A percentile compares a stretch with the other conserved stretches of the same genome.
Conservation (phyloP, 2,113 vertebrate species). For the Dendropsophus ebraccatus region DNA sequence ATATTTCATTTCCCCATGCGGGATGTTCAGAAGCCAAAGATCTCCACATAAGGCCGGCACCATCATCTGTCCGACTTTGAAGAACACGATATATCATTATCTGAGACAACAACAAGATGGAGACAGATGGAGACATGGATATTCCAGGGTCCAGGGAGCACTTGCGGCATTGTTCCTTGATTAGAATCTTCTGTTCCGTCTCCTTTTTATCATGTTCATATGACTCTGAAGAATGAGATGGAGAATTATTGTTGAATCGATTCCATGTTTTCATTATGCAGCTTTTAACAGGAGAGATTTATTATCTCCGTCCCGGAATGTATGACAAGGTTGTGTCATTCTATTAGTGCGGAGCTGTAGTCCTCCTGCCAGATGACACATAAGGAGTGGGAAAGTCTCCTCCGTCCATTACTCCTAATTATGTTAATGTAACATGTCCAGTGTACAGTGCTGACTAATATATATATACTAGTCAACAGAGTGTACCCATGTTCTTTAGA, state of each 20-base stretch:
- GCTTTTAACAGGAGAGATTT: constrained; percentile 73
- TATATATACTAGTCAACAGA: no score
- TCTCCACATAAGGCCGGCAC: constrained; percentile 59
- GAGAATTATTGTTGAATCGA: constrained; percentile 60
- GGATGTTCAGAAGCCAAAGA: constrained; percentile 50
- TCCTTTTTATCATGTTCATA: constrained; percentile 63
- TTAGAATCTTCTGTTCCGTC: constrained; percentile 67
- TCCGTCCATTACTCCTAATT: background rate
- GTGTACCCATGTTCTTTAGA: no score
- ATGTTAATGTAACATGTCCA: background rate
- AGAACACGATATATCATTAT: constrained; percentile 60
- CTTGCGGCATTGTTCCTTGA: constrained; percentile 34
- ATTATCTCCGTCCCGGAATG: constrained; percentile 77
- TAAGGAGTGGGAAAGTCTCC: background rate
- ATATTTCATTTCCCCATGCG: constrained; percentile 22
- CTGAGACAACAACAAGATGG: constrained; percentile 58
- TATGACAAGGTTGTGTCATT: constrained; percentile 67
- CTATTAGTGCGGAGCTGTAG: background rate
- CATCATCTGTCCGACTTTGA: constrained; percentile 47
- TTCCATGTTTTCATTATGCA: constrained; percentile 69
- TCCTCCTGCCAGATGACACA: constrained; percentile 60
- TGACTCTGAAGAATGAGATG: constrained; percentile 65
- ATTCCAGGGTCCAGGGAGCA: constrained; percentile 50
- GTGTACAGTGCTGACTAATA: background rate
- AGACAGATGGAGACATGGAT: constrained; percentile 62